A percentile compares a stretch with the other conserved stretches of the same genome.
Evolutionary conservation across 30 jellyfish, hydroid and myxozoan species (phyloP).

Genomic region (Sanderia malayensis): DNA sequence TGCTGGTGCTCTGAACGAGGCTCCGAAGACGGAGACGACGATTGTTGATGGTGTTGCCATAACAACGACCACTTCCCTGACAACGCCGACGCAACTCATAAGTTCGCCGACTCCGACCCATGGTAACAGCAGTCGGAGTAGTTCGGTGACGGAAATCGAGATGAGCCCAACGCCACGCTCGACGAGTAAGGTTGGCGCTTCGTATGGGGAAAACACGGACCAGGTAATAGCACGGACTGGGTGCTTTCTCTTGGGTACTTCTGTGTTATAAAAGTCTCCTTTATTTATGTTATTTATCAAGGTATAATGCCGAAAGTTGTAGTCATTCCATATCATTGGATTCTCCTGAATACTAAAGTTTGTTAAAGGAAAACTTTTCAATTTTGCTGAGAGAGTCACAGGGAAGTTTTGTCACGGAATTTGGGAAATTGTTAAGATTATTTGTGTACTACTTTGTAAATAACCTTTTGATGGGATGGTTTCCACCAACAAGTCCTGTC

Average conservation of each 20-base stretch:
- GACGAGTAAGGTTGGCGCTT: neutral
- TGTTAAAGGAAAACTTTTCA: too few species aligned
- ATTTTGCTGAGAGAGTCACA: too few species aligned
- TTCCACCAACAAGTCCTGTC: too few species aligned
- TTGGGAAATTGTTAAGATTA: too few species aligned
- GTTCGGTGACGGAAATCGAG: conserved; percentile 50
- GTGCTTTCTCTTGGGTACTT: neutral
- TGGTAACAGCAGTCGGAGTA: conserved; percentile 60
- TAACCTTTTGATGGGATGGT: too few species aligned
- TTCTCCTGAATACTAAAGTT: too few species aligned
- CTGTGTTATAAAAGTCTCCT: neutral
- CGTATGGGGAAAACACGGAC: conserved; percentile 6
- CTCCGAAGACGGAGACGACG: conserved; percentile 25
- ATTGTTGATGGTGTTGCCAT: conserved; percentile 70
- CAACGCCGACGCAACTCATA: conserved; percentile 18
- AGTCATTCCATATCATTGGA: too few species aligned
- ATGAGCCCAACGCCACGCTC: conserved; percentile 30
- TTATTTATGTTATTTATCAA: too few species aligned
- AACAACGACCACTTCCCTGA: conserved; percentile 25
- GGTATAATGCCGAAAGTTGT: too few species aligned
- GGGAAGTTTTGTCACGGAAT: too few species aligned
- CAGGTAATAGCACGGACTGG: neutral
- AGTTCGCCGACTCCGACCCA: conserved; percentile 18
- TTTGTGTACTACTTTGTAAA: too few species aligned
- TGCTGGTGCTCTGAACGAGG: conserved; percentile 20